Evolutionary conservation across 2,888 invertebrate genomes (phyloP), one percentile per base, ranked within the genome.

Genomic region (Sympetrum striolatum): DNA sequence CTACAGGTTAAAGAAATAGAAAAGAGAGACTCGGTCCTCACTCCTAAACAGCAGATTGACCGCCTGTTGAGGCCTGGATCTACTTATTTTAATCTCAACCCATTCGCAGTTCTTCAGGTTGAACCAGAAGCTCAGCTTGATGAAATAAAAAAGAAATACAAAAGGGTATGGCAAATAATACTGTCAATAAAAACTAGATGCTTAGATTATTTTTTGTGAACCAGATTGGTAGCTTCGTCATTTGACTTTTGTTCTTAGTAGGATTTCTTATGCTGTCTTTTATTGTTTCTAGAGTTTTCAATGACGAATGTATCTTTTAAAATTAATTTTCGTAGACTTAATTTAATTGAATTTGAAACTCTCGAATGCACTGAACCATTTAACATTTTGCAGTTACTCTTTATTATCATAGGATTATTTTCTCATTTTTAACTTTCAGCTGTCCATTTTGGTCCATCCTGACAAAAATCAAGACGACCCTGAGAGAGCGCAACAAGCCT

Each of bases 81-180:
- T 0, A 99, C 99, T 18, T 99, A 99, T 95, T 98, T 99, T 94
- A 99, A 99, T 95, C 95, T 99, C 92, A 99, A 99, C 94, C 99
- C 99, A 1, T 98, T 97, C 93, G 98, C 98, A 94, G 98, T 98
- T 4, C 94, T 98, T 90, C 98, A 98, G 95, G 96, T 98, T 90
- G 99, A 99, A 93, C 98, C 98, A 22, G 98, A 98, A 91, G 96
- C 97, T 18, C 94, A 97, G 35, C 94, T 99, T 90, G 98, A 99
- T 92, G 98, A 98, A 93, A 97, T 99, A 90, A 99, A 99, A 94
- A 99, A 98, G 94, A 98, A 98, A 94, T 99, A 99, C 94, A 96
- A 98, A 93, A 96, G 98, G 93, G 96, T 96, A 93, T 93, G 94
- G 92, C 44, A 14, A 81, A 14, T 35, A 18, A 8, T 18, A 5